phyloP scores from a whole-genome alignment of 2,113 vertebrate species.

The Aleadryas rufinucha region DNA sequence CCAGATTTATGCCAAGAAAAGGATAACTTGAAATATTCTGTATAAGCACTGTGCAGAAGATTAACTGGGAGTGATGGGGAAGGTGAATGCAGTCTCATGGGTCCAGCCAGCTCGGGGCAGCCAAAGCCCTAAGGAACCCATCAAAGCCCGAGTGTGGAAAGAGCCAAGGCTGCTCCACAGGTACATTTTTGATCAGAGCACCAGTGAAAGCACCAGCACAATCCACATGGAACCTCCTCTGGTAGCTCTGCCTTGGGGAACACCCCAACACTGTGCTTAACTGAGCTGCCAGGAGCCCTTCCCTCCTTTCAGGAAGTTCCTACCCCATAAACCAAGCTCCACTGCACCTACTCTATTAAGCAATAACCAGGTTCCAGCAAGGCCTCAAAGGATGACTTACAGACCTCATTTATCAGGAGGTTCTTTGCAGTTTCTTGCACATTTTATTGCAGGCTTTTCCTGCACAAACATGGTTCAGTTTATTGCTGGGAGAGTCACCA shows the following conservation, averaged over 20 bases:
- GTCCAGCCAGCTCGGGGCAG: neutral
- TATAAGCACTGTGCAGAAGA: neutral
- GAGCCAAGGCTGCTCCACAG: neutral
- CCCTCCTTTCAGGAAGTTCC: neutral
- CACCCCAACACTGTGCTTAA: neutral
- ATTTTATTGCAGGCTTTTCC: constrained; percentile 3
- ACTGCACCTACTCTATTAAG: constrained; percentile 24
- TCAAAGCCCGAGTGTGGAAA: neutral
- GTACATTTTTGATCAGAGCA: neutral
- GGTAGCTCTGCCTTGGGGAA: accelerated
- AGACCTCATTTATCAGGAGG: constrained; percentile 21
- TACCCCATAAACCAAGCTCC: constrained; percentile 1
- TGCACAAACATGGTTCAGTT: neutral
- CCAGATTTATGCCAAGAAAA: neutral
- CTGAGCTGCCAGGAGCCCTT: neutral
- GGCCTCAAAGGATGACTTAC: neutral
- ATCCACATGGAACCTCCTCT: accelerated
- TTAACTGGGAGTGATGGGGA: neutral
- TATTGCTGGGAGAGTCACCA: constrained; percentile 10
- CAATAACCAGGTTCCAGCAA: neutral
- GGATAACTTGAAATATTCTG: neutral
- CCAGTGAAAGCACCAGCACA: neutral
- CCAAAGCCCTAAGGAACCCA: neutral
- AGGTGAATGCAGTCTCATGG: neutral
- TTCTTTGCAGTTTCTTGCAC: neutral